These are phyloP conservation scores for Terrapene triunguis DNA, from an alignment of 2,113 vertebrate species.

Conservation along the genomic window DNA sequence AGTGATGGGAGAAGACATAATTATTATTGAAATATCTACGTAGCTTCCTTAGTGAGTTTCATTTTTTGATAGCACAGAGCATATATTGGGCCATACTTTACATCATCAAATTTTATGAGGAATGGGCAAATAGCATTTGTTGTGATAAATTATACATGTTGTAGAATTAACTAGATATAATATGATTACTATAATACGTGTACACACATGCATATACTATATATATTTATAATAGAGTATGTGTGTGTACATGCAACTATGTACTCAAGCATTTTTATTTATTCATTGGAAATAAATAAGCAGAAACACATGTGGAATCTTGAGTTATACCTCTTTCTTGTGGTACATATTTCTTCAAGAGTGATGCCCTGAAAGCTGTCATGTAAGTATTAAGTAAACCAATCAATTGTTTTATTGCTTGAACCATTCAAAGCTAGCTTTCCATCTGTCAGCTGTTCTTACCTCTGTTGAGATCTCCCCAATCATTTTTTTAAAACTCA, in stretches of 20 bases:
- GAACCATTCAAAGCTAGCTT: background rate
- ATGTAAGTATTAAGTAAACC: conserved; percentile 1
- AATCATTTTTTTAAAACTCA: background rate
- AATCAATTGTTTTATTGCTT: background rate
- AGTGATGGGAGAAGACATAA: background rate
- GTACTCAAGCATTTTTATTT: background rate
- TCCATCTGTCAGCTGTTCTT: conserved; percentile 7
- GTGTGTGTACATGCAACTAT: background rate
- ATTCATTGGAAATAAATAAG: background rate
- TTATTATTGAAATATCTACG: background rate
- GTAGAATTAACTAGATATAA: background rate
- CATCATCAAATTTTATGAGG: background rate
- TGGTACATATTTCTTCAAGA: background rate
- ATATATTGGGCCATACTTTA: background rate
- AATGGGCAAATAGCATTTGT: background rate
- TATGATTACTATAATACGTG: background rate
- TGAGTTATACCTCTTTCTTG: background rate
- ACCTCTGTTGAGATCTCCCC: background rate
- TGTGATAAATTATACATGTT: background rate
- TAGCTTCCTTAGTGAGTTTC: background rate
- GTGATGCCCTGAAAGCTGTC: conserved; percentile 28
- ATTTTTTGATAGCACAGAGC: background rate
- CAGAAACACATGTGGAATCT: background rate
- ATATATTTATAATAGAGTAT: background rate
- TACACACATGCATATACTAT: background rate